These are phyloP conservation scores for Cryptus viduatorius DNA, from an alignment of 2,888 invertebrate genomes.

Conservation along the genomic window DNA sequence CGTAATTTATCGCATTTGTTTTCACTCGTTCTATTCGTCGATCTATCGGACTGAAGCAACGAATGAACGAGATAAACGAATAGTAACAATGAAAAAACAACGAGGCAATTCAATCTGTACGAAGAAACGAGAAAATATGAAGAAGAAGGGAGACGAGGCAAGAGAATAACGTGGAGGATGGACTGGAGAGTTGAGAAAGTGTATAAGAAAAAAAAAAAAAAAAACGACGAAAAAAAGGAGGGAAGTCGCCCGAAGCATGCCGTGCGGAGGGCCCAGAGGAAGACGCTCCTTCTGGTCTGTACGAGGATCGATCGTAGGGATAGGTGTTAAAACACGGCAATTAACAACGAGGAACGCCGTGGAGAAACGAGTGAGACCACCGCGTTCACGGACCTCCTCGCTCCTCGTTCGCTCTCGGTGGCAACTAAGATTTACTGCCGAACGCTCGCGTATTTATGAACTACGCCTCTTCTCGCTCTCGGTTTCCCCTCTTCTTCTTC, in stretches of 20 bases:
- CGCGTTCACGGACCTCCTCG: conserved; percentile 72
- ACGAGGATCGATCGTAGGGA: conserved; percentile 74
- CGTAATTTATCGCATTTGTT: neutral
- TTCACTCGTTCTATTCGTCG: neutral
- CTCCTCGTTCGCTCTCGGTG: conserved; percentile 72
- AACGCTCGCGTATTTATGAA: conserved; percentile 84
- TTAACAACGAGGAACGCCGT: conserved; percentile 82
- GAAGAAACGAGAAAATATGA: conserved; percentile 43
- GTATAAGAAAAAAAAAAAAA: conserved; percentile 51
- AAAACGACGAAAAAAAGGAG: conserved; percentile 20
- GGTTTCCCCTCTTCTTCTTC: conserved; percentile 40
- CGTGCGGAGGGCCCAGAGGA: conserved; percentile 61
- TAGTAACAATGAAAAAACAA: neutral
- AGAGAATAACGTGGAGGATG: neutral
- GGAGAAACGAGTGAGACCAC: conserved; percentile 79
- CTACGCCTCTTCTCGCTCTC: conserved; percentile 76
- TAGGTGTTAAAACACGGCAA: conserved; percentile 85
- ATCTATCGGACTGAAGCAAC: conserved; percentile 44
- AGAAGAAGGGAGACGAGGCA: conserved; percentile 34
- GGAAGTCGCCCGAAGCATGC: conserved; percentile 50
- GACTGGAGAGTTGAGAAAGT: conserved; percentile 15
- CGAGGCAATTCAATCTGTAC: neutral
- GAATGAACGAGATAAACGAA: conserved; percentile 56
- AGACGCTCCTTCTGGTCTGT: conserved; percentile 67
- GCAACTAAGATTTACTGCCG: conserved; percentile 84